Evolutionary conservation across 2,888 invertebrate species (phyloP).

Genomic region (Lasius fuliginosus): DNA sequence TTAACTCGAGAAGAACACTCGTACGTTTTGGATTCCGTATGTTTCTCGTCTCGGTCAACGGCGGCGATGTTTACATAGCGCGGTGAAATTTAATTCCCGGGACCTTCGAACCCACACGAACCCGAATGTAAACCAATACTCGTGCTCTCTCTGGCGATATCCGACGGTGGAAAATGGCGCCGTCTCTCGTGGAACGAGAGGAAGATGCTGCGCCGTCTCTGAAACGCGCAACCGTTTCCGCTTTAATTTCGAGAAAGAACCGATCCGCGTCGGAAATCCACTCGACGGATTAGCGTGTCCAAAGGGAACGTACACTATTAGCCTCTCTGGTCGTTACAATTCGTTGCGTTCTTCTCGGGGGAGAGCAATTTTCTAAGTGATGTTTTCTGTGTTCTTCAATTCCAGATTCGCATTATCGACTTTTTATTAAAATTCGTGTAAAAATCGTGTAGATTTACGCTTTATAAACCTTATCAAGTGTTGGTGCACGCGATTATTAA

Average conservation of each 20-base stretch:
- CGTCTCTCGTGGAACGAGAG: slow-evolving; percentile 5
- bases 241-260: slow-evolving; percentile 18
- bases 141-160: slow-evolving; percentile 31
- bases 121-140: slow-evolving; percentile 76
- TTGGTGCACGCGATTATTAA: background rate
- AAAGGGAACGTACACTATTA: slow-evolving; percentile 16
- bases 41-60: slow-evolving; percentile 71
- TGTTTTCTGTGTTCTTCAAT: background rate
- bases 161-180: slow-evolving; percentile 33
- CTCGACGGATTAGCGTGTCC: background rate
- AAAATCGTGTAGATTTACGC: background rate
- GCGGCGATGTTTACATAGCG: slow-evolving; percentile 75
- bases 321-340: background rate
- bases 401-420: background rate
- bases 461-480: background rate
- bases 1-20: slow-evolving; percentile 71
- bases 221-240: slow-evolving; percentile 11
- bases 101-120: slow-evolving; percentile 74
- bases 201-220: background rate
- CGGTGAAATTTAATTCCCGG: slow-evolving; percentile 81
- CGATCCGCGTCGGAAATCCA: background rate
- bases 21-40: slow-evolving; percentile 67
- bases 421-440: background rate
- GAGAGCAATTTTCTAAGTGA: background rate
- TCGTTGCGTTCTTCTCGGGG: background rate